Percentiles rank a stretch among this genome's conserved stretches.
Conservation (phyloP, 2,113 vertebrate species). For the Ahaetulla prasina region DNA sequence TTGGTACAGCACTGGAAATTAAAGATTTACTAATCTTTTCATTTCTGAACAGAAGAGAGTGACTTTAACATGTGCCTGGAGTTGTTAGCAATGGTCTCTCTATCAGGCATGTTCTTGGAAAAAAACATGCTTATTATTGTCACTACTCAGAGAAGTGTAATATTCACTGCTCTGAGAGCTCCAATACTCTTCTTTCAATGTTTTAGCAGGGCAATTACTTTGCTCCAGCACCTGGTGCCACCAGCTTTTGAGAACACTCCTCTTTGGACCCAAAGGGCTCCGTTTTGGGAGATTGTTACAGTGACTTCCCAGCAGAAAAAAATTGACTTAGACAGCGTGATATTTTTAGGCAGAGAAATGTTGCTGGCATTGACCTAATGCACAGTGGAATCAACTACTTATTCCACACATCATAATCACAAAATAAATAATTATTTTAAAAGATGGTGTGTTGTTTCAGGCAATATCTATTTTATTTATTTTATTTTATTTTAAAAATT, state of each 20-base stretch:
- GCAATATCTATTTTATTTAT: neutral
- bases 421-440: neutral
- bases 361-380: conserved; percentile 28
- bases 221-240: conserved; percentile 59
- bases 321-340: conserved; percentile 40
- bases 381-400: conserved; percentile 29
- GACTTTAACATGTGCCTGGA: conserved; percentile 52
- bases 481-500: conserved; percentile 10
- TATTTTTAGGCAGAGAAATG: conserved; percentile 34
- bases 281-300: conserved; percentile 35
- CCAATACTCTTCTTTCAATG: conserved; percentile 58
- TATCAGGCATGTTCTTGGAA: conserved; percentile 63
- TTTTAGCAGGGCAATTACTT: conserved; percentile 63
- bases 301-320: conserved; percentile 18
- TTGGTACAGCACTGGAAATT: conserved; percentile 26
- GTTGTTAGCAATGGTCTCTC: conserved; percentile 63
- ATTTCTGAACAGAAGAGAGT: conserved; percentile 30
- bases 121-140: conserved; percentile 68
- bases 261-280: conserved; percentile 56
- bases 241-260: conserved; percentile 67
- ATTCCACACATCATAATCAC: neutral
- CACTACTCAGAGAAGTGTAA: conserved; percentile 58
- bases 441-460: neutral
- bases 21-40: conserved; percentile 6
- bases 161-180: conserved; percentile 55